phyloP scores from a whole-genome alignment of 2,113 vertebrate species.

The Paradisaea rubra region DNA sequence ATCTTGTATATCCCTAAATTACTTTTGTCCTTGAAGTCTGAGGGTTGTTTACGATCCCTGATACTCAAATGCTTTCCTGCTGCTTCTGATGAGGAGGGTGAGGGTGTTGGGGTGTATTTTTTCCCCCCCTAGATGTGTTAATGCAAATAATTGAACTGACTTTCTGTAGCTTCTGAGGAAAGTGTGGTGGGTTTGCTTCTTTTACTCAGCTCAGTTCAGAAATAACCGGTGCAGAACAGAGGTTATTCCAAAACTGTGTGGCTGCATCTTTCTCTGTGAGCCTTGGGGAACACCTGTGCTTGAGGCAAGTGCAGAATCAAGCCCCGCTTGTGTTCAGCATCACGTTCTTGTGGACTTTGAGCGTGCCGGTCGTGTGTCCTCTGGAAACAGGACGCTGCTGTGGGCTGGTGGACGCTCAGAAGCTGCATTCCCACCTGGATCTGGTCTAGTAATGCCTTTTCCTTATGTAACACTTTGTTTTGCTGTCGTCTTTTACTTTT shows the following conservation, averaged over 20 bases:
- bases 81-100: background rate
- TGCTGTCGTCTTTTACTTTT: background rate
- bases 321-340: background rate
- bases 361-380: background rate
- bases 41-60: background rate
- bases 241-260: background rate
- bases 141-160: background rate
- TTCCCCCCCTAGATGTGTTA: background rate
- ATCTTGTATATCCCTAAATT: background rate
- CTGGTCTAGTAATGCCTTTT: background rate
- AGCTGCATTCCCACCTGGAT: background rate
- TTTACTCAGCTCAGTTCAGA: background rate
- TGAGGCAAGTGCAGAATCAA: background rate
- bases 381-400: background rate
- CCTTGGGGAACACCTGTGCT: background rate
- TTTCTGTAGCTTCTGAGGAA: background rate
- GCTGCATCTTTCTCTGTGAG: background rate
- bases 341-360: background rate
- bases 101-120: rapidly evolving
- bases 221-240: background rate
- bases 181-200: background rate
- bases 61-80: background rate
- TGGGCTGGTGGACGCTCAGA: background rate
- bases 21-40: background rate
- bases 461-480: background rate